phyloP scores from a whole-genome alignment of 2,113 vertebrate species.

The Lampris megalopsis region DNA sequence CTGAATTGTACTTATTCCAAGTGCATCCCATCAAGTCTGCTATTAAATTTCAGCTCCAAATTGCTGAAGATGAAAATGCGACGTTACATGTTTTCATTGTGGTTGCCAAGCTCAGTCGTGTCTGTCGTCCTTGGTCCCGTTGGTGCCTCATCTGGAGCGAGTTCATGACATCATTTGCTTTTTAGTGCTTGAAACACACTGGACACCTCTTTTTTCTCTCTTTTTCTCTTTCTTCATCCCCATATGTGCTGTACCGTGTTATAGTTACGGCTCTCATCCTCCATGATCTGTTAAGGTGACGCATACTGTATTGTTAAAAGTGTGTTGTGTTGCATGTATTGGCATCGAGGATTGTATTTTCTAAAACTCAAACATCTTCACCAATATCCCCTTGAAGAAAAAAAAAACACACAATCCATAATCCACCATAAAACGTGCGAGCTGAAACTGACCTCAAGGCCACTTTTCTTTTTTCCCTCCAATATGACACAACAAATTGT shows the following conservation, averaged over 20 bases:
- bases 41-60: conserved; percentile 8
- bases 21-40: conserved; percentile 8
- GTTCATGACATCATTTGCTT: conserved; percentile 12
- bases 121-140: conserved; percentile 4
- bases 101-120: conserved; percentile 1
- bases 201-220: background rate
- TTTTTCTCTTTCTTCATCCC: conserved; percentile 22
- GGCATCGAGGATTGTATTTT: conserved; percentile 21
- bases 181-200: background rate
- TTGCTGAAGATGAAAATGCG: conserved; percentile 18
- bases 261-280: background rate
- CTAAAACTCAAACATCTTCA: background rate
- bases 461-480: background rate
- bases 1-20: conserved; percentile 25
- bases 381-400: conserved; percentile 11
- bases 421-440: conserved; percentile 28
- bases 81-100: conserved; percentile 7
- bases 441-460: background rate
- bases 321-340: conserved; percentile 34
- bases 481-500: background rate
- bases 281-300: conserved; percentile 8
- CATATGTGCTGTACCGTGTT: conserved; percentile 25
- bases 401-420: background rate
- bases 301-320: conserved; percentile 12
- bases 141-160: background rate